Evolutionary conservation across 2,113 vertebrate species (phyloP), one percentile per base, ranked within the genome.

Genomic region (Garra rufa): DNA sequence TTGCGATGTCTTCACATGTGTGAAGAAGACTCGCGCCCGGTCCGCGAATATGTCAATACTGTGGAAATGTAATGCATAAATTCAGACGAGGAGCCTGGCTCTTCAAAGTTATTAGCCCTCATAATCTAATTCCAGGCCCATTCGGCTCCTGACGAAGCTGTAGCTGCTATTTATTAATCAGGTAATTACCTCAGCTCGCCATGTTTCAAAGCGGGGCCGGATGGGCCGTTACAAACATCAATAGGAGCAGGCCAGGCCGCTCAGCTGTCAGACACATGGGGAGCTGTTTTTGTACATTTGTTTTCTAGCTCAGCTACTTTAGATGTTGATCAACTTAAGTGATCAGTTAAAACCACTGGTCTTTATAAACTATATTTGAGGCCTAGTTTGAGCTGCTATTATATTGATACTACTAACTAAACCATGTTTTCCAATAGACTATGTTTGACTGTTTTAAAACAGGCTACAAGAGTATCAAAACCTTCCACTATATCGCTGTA

Each of bases 101-200:
- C 84, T 89, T 77, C 82, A 70, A 67, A 75, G 70, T 85, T 82
- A 85, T 88, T 85, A 87, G 86, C 80, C 21, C 63, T 59, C 76
- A 65, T 87, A 80, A 90, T 89, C 71, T 76, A 87, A 88, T 87
- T 84, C 73, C 46, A 57, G 83, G 50, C 70, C 34, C 74, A 70
- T 87, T 87, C 77, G 38, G 84, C 81, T 85, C 76, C 67, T 75
- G 85, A 85, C 30, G 52, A 75, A 44, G 43, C 84, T 70, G 44
- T 57, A 77, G 75, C 34, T 13, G 46, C 73, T 85, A 59, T 87
- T 76, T 88, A 85, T 87, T 91, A 88, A 88, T 88, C 88, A 86
- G 84, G 81, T 82, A 81, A 88, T 86, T 87, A 88, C 80, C 61
- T 61, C 63, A 59, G 30, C 79, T 44, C 38, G 26, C 11, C 10